A percentile compares a stretch with the other conserved stretches of the same genome.
These are phyloP conservation scores for Caerostris extrusa DNA, from an alignment of 1,140 invertebrate genomes.

Conservation along the genomic window DNA sequence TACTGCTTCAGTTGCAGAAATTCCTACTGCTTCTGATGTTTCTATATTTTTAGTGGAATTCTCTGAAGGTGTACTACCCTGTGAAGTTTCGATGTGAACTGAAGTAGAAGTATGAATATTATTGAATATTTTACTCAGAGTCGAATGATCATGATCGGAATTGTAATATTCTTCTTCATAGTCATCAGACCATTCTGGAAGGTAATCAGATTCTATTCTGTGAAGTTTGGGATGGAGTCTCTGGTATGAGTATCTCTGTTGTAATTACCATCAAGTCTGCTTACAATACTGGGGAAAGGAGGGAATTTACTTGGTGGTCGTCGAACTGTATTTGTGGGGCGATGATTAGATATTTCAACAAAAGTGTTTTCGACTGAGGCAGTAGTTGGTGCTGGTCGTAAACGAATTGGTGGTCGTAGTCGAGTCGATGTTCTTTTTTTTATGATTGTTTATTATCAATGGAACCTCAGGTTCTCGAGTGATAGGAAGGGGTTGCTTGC, in stretches of 20 bases:
- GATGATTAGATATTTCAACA: constrained; percentile 73
- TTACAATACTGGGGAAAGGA: background rate
- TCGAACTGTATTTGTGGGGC: constrained; percentile 31
- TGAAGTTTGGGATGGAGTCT: constrained; percentile 49
- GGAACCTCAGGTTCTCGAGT: constrained; percentile 50
- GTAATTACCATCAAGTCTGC: constrained; percentile 20
- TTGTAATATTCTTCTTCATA: constrained; percentile 68
- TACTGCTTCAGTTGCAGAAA: background rate
- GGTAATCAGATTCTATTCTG: background rate
- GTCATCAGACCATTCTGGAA: constrained; percentile 35
- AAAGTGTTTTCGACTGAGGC: constrained; percentile 24
- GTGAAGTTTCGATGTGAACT: background rate
- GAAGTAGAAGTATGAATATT: constrained; percentile 11
- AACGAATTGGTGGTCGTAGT: constrained; percentile 31
- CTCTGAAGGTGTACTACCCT: background rate
- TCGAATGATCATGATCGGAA: background rate
- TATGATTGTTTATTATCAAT: constrained; percentile 67
- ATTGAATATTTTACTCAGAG: constrained; percentile 24
- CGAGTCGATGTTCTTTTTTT: constrained; percentile 65
- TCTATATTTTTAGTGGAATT: background rate
- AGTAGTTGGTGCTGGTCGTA: constrained; percentile 42
- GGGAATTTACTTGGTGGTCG: constrained; percentile 61
- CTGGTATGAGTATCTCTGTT: constrained; percentile 13
- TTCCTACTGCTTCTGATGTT: background rate
- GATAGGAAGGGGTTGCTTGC: background rate